These are phyloP conservation scores for Geococcyx californianus DNA, from an alignment of 2,113 vertebrate species.

Conservation along the genomic window DNA sequence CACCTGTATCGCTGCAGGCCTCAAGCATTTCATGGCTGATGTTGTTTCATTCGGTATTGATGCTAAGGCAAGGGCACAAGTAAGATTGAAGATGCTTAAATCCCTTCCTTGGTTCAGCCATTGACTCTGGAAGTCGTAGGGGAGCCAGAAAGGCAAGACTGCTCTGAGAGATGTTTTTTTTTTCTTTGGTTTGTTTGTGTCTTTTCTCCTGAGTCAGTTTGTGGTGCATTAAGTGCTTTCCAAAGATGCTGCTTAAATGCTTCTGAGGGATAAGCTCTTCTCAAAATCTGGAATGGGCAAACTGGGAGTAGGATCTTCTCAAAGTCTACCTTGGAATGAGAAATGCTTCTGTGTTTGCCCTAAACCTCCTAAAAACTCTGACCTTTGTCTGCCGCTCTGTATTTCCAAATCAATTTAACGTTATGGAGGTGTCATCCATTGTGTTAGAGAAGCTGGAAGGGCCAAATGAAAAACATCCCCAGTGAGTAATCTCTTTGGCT, in stretches of 20 bases:
- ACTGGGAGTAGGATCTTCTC: neutral
- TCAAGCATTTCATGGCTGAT: neutral
- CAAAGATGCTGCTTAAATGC: neutral
- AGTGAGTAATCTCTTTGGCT: neutral
- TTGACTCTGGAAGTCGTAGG: neutral
- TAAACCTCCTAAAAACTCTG: neutral
- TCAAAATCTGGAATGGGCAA: neutral
- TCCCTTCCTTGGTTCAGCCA: neutral
- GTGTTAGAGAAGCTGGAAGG: neutral
- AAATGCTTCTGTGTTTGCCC: neutral
- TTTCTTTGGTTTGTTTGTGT: neutral
- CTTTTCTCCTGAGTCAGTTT: neutral
- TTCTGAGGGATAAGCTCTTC: neutral
- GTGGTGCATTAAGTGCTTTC: neutral
- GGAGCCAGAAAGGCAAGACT: neutral
- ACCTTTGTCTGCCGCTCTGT: neutral
- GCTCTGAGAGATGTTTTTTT: neutral
- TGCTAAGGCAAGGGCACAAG: neutral
- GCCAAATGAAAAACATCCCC: neutral
- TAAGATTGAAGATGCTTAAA: neutral
- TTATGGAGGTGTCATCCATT: fast-evolving
- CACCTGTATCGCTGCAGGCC: fast-evolving
- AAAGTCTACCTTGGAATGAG: neutral
- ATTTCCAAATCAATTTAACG: neutral
- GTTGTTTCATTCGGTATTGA: no score